Base-by-base conservation (phyloP, 2,888 invertebrate species). In the Oxycera nigricornis region DNA sequence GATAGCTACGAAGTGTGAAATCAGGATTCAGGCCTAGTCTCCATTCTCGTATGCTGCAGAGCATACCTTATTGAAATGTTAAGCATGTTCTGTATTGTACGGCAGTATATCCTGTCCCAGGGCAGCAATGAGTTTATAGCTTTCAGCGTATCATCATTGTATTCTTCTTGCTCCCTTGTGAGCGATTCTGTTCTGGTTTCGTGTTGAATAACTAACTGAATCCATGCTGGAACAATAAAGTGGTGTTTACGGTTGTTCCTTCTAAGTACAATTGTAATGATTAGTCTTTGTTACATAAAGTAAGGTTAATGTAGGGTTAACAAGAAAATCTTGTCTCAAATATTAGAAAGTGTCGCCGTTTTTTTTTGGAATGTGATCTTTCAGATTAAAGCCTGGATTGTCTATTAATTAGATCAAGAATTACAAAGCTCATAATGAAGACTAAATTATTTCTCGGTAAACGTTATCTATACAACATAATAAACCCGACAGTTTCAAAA, bases 1-100 rank as follows among this genome's bases (percentile, higher is more conserved):
- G n/a, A 46, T n/a, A 46, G 11, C 11, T 14, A 11, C 46, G 46
- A 2, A n/a, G 14, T 46, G 17, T 46, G 46, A 46, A 46, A 46
- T 46, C 46, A n/a, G 4, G 14, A 46, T 46, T 46, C 14, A 14
- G 11, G 17, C 46, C 3, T 3, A 7, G 6, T 46, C 14, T 14
- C n/a, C 46, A 46, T 46, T 24, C 52, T 9, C 52, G 24, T 24
- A 55, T n/a, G n/a, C 22, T 9, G 24, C 20, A 55, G 17, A 22
- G 24, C 52, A 24, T 55, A 24, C n/a, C 17, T 55, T 55, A 20
- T 55, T 55, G 52, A 4, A 55, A 55, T 55, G 52, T 55, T 55
- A 3, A 55, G 11, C 52, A 55, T 55, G 52, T 55, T 20, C 24
- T 22, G 22, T 22, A 11, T 22, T 22, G 22, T 2, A 20, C 24